A percentile compares a stretch with the other conserved stretches of the same genome.
Evolutionary conservation across 2,113 vertebrate genomes (phyloP).

Genomic region (Centropus bengalensis): DNA sequence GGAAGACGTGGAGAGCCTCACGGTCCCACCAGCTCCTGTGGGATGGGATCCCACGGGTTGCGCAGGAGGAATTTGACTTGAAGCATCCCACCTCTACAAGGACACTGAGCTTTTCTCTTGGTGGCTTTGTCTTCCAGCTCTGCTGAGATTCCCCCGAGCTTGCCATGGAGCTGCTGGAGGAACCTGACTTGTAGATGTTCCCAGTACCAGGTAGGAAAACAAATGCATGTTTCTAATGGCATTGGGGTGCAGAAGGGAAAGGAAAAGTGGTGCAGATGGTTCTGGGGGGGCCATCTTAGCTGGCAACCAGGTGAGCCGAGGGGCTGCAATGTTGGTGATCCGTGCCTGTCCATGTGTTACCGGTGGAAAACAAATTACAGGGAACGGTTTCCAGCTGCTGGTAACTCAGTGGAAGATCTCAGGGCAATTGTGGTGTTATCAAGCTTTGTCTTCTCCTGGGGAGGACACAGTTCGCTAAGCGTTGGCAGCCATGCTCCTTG

Average conservation of each 20-base stretch:
- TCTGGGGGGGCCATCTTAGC: not conserved
- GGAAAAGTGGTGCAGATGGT: not conserved
- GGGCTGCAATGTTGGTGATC: not conserved
- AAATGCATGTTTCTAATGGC: fast-evolving
- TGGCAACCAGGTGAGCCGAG: not conserved
- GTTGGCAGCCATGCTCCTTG: fast-evolving
- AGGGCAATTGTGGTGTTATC: fast-evolving
- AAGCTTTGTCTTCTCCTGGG: not conserved
- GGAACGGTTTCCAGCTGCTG: not conserved
- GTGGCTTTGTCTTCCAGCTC: constrained; percentile 50
- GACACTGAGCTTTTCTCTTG: constrained; percentile 4
- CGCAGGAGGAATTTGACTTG: not conserved
- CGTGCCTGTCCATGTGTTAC: not conserved
- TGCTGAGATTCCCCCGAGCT: not conserved
- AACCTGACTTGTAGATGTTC: constrained; percentile 15
- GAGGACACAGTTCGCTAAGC: fast-evolving
- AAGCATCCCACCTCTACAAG: not conserved
- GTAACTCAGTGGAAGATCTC: not conserved
- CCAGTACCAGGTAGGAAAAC: constrained; percentile 66
- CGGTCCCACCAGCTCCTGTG: not conserved
- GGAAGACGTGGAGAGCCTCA: constrained; percentile 35
- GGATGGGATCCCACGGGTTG: not conserved
- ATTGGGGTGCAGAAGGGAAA: not conserved
- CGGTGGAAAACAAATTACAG: not conserved
- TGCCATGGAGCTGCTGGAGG: constrained; percentile 38